Evolutionary conservation across 2,113 vertebrate species (phyloP).

Genomic region (Pelecanoides urinatrix): DNA sequence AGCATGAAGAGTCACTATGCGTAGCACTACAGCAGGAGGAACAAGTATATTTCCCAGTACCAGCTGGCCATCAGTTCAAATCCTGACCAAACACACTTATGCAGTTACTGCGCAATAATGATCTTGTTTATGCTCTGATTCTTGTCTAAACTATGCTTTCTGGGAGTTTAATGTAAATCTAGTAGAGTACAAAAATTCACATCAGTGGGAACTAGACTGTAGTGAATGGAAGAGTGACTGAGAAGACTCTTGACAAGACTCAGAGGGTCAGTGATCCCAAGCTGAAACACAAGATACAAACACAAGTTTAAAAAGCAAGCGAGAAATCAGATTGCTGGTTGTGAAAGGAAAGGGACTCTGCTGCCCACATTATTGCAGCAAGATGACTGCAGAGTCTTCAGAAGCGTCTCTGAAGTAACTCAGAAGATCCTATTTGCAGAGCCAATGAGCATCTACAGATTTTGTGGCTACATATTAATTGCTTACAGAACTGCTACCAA

Average conservation of each 20-base stretch:
- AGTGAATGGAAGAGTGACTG: background rate
- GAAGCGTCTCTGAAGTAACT: background rate
- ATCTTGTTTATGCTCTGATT: background rate
- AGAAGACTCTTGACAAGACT: background rate
- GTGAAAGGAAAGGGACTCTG: background rate
- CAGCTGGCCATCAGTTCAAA: background rate
- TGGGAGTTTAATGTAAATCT: background rate
- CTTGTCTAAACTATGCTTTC: background rate
- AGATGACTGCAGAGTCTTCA: background rate
- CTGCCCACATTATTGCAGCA: background rate
- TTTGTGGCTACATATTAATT: background rate
- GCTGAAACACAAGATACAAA: background rate
- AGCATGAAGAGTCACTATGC: background rate
- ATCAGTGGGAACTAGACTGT: background rate
- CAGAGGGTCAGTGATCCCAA: background rate
- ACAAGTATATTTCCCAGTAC: background rate
- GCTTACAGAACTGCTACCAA: background rate
- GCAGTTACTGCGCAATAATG: background rate
- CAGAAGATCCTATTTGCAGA: background rate
- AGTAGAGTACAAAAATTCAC: background rate
- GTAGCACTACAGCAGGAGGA: background rate
- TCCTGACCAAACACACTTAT: background rate
- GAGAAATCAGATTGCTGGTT: background rate
- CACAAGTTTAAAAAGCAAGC: background rate
- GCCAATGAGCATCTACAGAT: background rate